Base-by-base conservation (phyloP, 92 coral and sea anemone species). In the Phenganax stokvisi region DNA sequence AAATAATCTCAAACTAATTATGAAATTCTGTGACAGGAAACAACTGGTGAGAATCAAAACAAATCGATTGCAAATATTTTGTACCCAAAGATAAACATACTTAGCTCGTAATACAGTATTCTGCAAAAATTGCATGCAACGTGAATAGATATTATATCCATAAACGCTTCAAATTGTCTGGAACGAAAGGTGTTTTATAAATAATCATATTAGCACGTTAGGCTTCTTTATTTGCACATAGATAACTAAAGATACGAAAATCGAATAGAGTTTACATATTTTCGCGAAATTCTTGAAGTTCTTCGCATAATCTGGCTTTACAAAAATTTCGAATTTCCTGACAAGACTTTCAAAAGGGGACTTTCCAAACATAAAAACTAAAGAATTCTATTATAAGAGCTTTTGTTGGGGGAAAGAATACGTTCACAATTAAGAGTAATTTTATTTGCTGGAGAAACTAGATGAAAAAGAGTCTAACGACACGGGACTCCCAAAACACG, bases 361-460 rank as follows among this genome's bases (percentile, higher is more conserved):
- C 54, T 64, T 47, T 0, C 15, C 20, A 27, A 54, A 63, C 61
- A 25, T 51, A 31, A 16, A 31, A 31, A 20, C 8, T 10, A 54
- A 62, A 79, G 10, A 31, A 44, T 64, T 51, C 37, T 54, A 30
- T 79, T 62, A 29, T 16, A 10, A 76, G 4, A 53, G 83, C 83
- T 54, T 63, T 79, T 64, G 83, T 79, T 79, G 65, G 63, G 83
- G 83, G 25, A 79, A 78, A 79, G 55, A 52, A 79, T 52, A 8
- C 81, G 71, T 79, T 77, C 65, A 60, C 73, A 62, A 62, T 79
- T 64, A 79, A 79, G 59, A 10, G 16, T 79, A 79, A 79, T 79
- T 44, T 51, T 79, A 54, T 54, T 37, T 54, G 17, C 72, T 60
- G 56, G 25, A 58, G 16, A 54, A 17, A 58, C 20, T 37, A 20